Conservation (phyloP, 2,888 invertebrate genomes). For the Drosophila paracracens region DNA sequence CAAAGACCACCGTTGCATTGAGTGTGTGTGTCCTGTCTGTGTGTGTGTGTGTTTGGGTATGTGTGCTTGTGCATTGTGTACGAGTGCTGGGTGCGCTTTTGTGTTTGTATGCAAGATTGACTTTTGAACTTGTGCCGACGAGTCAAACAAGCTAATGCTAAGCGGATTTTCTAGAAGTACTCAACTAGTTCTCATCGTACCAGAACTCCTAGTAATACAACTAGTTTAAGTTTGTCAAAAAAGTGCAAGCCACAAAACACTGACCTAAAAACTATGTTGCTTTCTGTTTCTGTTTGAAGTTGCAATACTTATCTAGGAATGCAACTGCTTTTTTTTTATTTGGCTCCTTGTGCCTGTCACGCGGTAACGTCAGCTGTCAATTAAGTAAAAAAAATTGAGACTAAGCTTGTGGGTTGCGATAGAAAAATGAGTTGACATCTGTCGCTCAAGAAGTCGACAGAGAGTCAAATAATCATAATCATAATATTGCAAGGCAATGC, state of each 20-base stretch:
- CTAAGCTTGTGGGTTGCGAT: conserved; percentile 21
- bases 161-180: conserved; percentile 63
- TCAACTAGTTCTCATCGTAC: conserved; percentile 6
- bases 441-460: conserved; percentile 44
- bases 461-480: conserved; percentile 64
- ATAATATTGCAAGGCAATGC: conserved; percentile 39
- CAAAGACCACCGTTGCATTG: conserved; percentile 22
- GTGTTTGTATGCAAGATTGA: conserved; percentile 58
- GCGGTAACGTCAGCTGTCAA: conserved; percentile 37
- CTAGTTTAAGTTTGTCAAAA: conserved; percentile 20
- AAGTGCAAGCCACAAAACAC: conserved; percentile 16
- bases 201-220: neutral
- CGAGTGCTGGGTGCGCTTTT: conserved; percentile 7
- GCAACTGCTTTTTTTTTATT: neutral
- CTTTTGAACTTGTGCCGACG: conserved; percentile 61
- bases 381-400: conserved; percentile 38
- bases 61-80: conserved; percentile 12
- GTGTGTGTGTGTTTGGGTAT: conserved; percentile 12
- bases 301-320: neutral
- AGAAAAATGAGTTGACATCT: conserved; percentile 32
- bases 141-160: conserved; percentile 70
- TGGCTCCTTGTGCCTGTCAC: too few species aligned
- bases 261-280: conserved; percentile 6
- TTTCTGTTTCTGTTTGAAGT: neutral
- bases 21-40: conserved; percentile 7